Evolutionary conservation across 2,797 vertebrate species (phyloP).

Genomic region (Channallabes apus): DNA sequence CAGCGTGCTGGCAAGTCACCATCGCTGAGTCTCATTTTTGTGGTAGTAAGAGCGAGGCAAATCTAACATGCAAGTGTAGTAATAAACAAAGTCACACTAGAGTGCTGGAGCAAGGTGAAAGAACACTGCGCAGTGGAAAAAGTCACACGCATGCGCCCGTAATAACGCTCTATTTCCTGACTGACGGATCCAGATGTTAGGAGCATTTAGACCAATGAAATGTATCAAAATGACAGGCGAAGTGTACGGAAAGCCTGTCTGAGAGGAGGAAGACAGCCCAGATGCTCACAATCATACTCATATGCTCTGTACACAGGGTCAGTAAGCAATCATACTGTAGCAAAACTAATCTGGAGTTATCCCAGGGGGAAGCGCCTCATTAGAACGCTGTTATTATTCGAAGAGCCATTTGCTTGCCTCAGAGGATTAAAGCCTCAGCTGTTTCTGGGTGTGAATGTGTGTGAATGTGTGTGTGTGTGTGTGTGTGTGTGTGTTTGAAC

Average conservation of each 20-base stretch:
- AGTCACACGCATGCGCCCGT: background rate
- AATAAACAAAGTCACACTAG: background rate
- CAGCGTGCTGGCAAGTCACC: background rate
- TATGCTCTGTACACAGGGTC: background rate
- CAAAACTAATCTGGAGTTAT: slow-evolving; percentile 47
- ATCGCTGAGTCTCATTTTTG: background rate
- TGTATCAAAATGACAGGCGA: slow-evolving; percentile 27
- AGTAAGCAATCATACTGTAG: slow-evolving; percentile 25
- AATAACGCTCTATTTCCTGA: slow-evolving; percentile 1
- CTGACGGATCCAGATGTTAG: slow-evolving; percentile 27
- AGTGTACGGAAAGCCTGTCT: slow-evolving; percentile 23
- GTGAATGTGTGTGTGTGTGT: background rate
- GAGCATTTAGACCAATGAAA: slow-evolving; percentile 33
- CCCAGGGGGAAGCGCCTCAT: slow-evolving; percentile 11
- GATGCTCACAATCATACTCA: background rate
- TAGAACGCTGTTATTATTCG: slow-evolving; percentile 1
- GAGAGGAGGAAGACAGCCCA: background rate
- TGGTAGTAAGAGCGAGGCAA: background rate
- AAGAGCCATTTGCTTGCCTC: background rate
- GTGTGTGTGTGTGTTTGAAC: background rate
- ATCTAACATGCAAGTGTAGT: background rate
- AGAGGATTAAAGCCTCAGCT: slow-evolving; percentile 13
- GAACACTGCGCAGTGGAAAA: slow-evolving; percentile 29
- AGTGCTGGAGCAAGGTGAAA: slow-evolving; percentile 10
- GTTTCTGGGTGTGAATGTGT: slow-evolving; percentile 14